phyloP scores from a whole-genome alignment of 1,140 invertebrate species.

The Eumaeus atala region DNA sequence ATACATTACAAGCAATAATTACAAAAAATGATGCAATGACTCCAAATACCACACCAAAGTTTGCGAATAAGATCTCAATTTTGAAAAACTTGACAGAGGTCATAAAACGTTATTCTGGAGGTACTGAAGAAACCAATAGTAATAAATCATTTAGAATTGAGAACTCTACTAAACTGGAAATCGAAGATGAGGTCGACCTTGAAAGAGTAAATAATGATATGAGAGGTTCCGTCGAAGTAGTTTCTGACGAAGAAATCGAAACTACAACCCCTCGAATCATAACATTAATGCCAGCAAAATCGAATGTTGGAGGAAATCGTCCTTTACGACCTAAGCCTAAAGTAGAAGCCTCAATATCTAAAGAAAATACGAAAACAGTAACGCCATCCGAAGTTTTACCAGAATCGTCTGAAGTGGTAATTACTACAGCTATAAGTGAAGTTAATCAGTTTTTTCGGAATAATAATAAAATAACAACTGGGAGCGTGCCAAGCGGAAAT shows the following conservation, averaged over 20 bases:
- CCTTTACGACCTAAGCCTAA: slow-evolving; percentile 74
- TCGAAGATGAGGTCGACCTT: background rate
- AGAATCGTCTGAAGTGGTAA: slow-evolving; percentile 17
- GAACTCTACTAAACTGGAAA: background rate
- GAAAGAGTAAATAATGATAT: slow-evolving; percentile 31
- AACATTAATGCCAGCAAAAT: slow-evolving; percentile 77
- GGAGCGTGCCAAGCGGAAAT: slow-evolving; percentile 34
- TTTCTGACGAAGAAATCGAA: slow-evolving; percentile 57
- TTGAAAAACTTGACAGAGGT: slow-evolving; percentile 62
- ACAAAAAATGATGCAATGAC: slow-evolving; percentile 65
- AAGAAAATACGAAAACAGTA: slow-evolving; percentile 38
- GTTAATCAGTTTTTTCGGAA: slow-evolving; percentile 2
- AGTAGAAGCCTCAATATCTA: slow-evolving; percentile 34
- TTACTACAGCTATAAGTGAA: background rate
- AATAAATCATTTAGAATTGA: background rate
- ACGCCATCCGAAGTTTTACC: slow-evolving; percentile 7
- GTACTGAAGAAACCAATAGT: slow-evolving; percentile 27
- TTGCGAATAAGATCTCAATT: slow-evolving; percentile 58
- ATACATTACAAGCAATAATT: slow-evolving; percentile 71
- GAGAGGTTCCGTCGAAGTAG: slow-evolving; percentile 56
- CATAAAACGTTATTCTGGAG: slow-evolving; percentile 55
- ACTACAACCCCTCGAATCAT: slow-evolving; percentile 65
- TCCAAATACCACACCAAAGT: slow-evolving; percentile 67
- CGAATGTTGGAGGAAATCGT: slow-evolving; percentile 75
- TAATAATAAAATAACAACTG: background rate